Percentiles rank a stretch among this genome's conserved stretches.
Conservation (phyloP, 92 coral and sea anemone species). For the Bergia puertoricense region DNA sequence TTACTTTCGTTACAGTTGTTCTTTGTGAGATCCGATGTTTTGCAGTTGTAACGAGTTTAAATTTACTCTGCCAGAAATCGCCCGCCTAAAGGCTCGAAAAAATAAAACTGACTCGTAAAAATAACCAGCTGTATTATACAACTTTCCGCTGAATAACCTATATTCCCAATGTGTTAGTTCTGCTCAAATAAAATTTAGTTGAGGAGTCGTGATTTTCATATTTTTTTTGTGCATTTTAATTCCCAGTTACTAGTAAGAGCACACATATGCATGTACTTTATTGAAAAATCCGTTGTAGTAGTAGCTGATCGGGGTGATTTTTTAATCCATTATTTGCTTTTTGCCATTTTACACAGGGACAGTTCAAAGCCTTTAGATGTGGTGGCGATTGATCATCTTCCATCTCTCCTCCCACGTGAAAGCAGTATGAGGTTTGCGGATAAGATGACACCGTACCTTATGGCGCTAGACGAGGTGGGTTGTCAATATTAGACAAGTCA, state of each 20-base stretch:
- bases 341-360: constrained; percentile 25
- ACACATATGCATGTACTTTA: not conserved
- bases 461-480: constrained; percentile 61
- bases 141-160: too few relatives aligned
- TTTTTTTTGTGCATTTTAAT: not conserved
- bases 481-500: not conserved
- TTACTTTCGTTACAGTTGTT: too few relatives aligned
- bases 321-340: not conserved
- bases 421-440: constrained; percentile 75
- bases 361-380: constrained; percentile 71
- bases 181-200: not conserved
- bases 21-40: too few relatives aligned
- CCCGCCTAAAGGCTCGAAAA: too few relatives aligned
- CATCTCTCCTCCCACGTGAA: constrained; percentile 80
- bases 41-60: too few relatives aligned
- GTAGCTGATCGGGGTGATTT: not conserved
- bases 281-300: not conserved
- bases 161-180: not conserved
- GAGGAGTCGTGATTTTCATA: not conserved
- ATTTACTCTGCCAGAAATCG: too few relatives aligned
- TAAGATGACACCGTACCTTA: constrained; percentile 68
- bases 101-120: too few relatives aligned
- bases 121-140: too few relatives aligned
- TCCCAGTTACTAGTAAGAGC: not conserved
- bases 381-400: constrained; percentile 80